phyloP scores from a whole-genome alignment of 2,113 vertebrate genomes.

The Elephas maximus region DNA sequence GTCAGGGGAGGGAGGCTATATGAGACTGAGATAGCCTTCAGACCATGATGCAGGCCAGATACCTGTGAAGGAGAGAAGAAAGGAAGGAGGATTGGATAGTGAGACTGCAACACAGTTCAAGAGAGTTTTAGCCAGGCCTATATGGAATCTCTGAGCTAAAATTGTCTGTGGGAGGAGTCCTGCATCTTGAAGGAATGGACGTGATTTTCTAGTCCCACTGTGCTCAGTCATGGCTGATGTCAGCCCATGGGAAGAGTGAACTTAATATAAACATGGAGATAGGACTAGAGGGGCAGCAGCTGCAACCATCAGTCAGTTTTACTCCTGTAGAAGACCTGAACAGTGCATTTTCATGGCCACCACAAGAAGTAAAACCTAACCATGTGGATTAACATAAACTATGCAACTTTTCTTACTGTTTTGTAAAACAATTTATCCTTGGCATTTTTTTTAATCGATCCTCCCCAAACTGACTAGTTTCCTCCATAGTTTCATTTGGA shows the following conservation, averaged over 20 bases:
- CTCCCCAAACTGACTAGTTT: background rate
- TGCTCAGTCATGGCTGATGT: background rate
- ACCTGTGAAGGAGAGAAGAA: background rate
- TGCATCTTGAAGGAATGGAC: background rate
- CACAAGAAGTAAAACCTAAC: background rate
- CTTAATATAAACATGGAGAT: background rate
- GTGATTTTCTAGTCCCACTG: background rate
- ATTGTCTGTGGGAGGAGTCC: background rate
- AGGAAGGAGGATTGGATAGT: background rate
- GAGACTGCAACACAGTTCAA: background rate
- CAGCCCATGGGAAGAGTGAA: background rate
- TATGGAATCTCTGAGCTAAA: background rate
- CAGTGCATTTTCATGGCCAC: background rate
- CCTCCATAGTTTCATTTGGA: conserved; percentile 32
- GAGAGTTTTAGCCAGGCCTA: background rate
- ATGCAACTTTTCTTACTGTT: background rate
- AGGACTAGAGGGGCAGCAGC: background rate
- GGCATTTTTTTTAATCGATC: background rate
- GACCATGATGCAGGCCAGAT: background rate
- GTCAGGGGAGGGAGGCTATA: background rate
- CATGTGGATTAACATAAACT: background rate
- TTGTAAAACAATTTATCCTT: background rate
- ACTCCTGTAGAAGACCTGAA: background rate
- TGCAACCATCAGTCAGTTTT: background rate
- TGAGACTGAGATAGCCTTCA: background rate